Base-by-base conservation (phyloP, 2,113 vertebrate genomes). In the Arizona elegans region DNA sequence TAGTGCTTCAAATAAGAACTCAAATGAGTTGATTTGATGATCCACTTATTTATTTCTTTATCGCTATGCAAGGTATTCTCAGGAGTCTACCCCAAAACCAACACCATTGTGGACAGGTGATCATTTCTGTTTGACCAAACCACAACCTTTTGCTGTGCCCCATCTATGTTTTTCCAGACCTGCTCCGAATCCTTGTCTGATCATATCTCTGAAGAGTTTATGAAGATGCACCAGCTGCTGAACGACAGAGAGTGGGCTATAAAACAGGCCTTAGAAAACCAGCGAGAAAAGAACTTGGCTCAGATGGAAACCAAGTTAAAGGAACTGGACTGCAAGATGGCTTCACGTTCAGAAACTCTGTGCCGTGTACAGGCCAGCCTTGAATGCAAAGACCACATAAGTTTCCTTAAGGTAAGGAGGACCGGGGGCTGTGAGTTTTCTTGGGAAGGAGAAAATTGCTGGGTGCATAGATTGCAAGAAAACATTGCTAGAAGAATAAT, bases 301-400 rank as follows among this genome's bases (percentile, higher is more conserved):
- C 90, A 91, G 54, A 93, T 92, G 90, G 90, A 93, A 86, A 53
- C 70, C 86, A 93, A 92, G 55, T 56, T 93, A n/a, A 91, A 92
- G 75, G 93, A 93, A 53, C 23, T 93, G 65, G 86, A 86, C 3
- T 52, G 70, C 87, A 93, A 92, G 43, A 75, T 92, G 70, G 70
- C 93, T 17, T 91, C 70, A 13, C 54, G 65, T 87, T 89, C 93
- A 0, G 90, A 93, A 87, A 92, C 90, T 38, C 55, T 93, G n/a
- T 89, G 65, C 3, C 55, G 56, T 29, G 87, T 92, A 17, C 87
- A 55, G 6, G 15, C 43, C 1, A 55, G 90, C 47, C 93, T 93
- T 38, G 70, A 93, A 8, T 59, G 55, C 70, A 89, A 55, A 50
- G 90, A 91, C 24, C 55, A 93, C 29, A 89, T 92, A 19, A 23